Evolutionary conservation across 2,888 invertebrate species (phyloP).

Genomic region (Tipula helvola): DNA sequence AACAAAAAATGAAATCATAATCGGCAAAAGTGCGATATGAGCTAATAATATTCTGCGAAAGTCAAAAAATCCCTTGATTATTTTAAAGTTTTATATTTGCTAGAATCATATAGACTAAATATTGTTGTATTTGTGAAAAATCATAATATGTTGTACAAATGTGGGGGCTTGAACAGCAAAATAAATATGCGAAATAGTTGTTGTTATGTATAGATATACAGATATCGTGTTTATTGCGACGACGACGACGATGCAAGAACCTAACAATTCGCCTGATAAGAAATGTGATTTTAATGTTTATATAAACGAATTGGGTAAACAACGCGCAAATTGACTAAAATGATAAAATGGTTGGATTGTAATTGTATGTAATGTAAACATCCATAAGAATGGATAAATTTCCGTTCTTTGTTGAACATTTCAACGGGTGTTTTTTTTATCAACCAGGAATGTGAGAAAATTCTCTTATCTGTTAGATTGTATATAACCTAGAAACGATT

Average conservation of each 20-base stretch:
- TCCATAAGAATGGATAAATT: background rate
- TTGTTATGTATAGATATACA: too few relatives aligned
- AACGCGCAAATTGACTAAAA: background rate
- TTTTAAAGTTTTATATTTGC: background rate
- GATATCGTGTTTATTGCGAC: background rate
- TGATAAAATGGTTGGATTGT: background rate
- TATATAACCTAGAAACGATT: background rate
- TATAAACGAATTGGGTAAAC: background rate
- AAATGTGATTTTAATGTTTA: background rate
- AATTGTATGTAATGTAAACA: background rate
- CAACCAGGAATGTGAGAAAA: background rate
- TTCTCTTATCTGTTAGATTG: background rate
- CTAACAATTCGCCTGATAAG: background rate
- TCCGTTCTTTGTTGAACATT: background rate
- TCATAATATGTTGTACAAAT: too few relatives aligned
- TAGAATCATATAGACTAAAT: background rate
- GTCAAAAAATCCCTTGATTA: background rate
- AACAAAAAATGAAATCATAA: background rate
- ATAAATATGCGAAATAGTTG: background rate
- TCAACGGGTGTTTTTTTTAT: background rate
- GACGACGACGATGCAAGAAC: background rate
- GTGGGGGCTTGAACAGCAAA: background rate
- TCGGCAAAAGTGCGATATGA: background rate
- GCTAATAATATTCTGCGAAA: background rate
- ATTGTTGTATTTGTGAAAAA: background rate